Conservation (phyloP, 2,113 vertebrate species). For the Limanda limanda region DNA sequence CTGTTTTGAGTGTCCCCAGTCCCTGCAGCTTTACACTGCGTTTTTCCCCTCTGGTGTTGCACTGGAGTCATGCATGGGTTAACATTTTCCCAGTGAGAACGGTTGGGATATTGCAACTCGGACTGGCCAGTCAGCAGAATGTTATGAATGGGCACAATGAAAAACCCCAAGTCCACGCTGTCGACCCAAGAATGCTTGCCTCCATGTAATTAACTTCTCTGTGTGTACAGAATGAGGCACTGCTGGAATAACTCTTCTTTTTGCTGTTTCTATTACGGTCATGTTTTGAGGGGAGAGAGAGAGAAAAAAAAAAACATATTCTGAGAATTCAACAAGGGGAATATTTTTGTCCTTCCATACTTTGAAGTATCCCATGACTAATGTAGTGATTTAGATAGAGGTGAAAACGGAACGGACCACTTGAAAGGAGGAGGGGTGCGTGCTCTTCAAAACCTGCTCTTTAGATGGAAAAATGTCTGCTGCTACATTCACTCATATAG, state of each 20-base stretch:
- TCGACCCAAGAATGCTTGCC: conserved; percentile 78
- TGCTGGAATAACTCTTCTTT: conserved; percentile 75
- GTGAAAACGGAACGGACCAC: conserved; percentile 63
- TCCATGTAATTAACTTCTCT: conserved; percentile 82
- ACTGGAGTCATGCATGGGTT: conserved; percentile 74
- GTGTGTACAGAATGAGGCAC: conserved; percentile 74
- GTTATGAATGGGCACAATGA: conserved; percentile 82
- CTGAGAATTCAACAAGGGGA: conserved; percentile 61
- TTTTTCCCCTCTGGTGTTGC: conserved; percentile 31
- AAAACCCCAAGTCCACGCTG: conserved; percentile 75
- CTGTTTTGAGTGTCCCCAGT: conserved; percentile 22
- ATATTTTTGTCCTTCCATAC: conserved; percentile 54
- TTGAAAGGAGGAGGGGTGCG: conserved; percentile 49
- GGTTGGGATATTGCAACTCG: conserved; percentile 69
- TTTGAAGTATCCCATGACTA: conserved; percentile 76
- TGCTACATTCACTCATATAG: conserved; percentile 27
- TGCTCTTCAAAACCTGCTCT: conserved; percentile 49
- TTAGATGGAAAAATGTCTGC: conserved; percentile 14
- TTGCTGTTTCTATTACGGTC: conserved; percentile 75
- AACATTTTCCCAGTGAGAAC: conserved; percentile 73
- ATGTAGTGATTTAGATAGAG: conserved; percentile 64
- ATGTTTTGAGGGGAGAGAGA: conserved; percentile 57
- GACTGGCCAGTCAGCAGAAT: conserved; percentile 82
- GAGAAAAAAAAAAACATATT: conserved; percentile 39
- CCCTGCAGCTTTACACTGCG: conserved; percentile 13